Conservation (phyloP, 2,113 vertebrate genomes). For the Saccopteryx bilineata region DNA sequence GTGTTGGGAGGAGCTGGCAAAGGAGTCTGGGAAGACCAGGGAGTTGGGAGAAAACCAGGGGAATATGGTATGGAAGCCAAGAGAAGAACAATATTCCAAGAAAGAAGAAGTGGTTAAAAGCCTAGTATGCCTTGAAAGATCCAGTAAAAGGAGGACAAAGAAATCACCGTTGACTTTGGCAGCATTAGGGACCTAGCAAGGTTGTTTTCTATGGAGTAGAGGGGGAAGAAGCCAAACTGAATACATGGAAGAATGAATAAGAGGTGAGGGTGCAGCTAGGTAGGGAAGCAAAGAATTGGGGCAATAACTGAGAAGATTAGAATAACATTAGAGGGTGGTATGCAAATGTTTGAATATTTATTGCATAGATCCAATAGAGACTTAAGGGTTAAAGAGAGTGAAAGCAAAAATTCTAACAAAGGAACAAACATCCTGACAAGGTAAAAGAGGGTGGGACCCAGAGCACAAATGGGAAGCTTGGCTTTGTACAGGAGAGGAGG, state of each 20-base stretch:
- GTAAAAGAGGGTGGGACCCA: neutral
- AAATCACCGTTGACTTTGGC: neutral
- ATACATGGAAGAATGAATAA: neutral
- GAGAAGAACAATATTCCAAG: neutral
- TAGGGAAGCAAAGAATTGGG: neutral
- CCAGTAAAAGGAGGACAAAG: neutral
- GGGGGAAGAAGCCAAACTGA: neutral
- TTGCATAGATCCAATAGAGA: neutral
- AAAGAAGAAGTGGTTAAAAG: conserved; percentile 15
- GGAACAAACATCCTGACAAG: neutral
- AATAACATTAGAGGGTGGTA: neutral
- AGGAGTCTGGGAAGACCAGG: neutral
- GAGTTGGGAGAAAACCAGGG: neutral
- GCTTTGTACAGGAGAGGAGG: neutral
- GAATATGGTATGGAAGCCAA: neutral
- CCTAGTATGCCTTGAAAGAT: neutral
- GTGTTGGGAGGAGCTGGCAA: neutral
- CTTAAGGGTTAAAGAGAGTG: neutral
- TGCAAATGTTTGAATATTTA: neutral
- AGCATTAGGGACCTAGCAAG: neutral
- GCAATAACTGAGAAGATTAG: too few species aligned
- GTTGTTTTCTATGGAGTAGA: neutral
- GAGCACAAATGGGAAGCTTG: neutral
- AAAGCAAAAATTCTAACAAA: neutral
- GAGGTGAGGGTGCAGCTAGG: neutral